Conservation (phyloP, 2,797 vertebrate genomes). For the Pipistrellus pipistrellus region DNA sequence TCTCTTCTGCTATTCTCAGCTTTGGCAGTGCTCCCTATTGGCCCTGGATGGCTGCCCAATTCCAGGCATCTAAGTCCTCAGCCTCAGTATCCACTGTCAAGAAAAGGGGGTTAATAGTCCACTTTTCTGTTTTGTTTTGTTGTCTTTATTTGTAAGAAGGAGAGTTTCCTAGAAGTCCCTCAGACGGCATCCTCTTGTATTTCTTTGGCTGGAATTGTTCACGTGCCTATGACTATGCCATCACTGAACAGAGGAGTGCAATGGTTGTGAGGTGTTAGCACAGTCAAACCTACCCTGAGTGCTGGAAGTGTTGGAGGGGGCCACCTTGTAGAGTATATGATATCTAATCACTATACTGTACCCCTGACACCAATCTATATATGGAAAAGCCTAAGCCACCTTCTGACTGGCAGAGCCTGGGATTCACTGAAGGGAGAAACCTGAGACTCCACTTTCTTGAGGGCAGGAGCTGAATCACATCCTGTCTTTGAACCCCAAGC, state of each 20-base stretch:
- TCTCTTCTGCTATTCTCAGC: not conserved
- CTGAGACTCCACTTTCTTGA: not conserved
- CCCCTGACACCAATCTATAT: not conserved
- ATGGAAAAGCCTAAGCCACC: too few species aligned
- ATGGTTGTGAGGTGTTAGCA: too few species aligned
- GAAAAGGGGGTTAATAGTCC: not conserved
- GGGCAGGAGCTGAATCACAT: not conserved
- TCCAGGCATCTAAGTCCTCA: not conserved
- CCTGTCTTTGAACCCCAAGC: not conserved
- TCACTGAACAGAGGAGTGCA: not conserved
- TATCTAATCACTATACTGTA: not conserved
- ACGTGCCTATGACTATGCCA: not conserved
- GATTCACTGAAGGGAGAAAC: not conserved
- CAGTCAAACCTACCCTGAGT: not conserved
- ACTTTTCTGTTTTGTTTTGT: not conserved
- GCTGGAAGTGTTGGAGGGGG: not conserved
- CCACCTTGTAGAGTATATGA: not conserved
- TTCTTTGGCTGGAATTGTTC: not conserved
- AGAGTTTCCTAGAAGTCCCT: slow-evolving; percentile 27
- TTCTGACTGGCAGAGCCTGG: not conserved
- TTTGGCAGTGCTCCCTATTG: not conserved
- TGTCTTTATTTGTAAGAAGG: not conserved
- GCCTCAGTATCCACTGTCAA: not conserved
- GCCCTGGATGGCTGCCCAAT: not conserved
- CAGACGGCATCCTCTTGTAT: not conserved